A percentile compares a stretch with the other conserved stretches of the same genome.
Evolutionary conservation across 2,113 vertebrate species (phyloP).

Genomic region (Cyrtonyx montezumae): DNA sequence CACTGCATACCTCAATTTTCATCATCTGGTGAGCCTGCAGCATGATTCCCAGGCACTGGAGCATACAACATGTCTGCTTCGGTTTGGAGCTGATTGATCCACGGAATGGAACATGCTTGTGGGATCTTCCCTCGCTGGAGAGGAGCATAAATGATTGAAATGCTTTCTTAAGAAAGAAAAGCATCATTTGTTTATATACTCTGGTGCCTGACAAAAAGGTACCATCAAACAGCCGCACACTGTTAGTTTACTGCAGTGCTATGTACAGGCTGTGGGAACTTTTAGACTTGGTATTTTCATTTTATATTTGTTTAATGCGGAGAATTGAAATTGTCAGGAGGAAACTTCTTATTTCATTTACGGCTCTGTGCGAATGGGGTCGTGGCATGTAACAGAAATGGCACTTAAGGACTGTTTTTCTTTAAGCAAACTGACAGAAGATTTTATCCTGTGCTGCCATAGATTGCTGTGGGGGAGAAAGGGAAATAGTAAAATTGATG

Average conservation of each 20-base stretch:
- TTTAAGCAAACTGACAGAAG: slow-evolving; percentile 66
- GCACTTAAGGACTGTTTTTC: slow-evolving; percentile 48
- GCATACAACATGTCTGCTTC: slow-evolving; percentile 84
- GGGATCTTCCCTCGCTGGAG: slow-evolving; percentile 77
- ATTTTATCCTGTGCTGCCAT: slow-evolving; percentile 64
- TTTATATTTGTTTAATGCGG: slow-evolving; percentile 23
- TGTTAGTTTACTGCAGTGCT: slow-evolving; percentile 38
- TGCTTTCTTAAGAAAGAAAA: slow-evolving; percentile 75
- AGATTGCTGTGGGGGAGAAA: slow-evolving; percentile 73
- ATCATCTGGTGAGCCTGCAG: slow-evolving; percentile 91
- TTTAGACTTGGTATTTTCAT: background rate
- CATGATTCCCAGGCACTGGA: slow-evolving; percentile 87
- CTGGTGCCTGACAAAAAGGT: slow-evolving; percentile 59
- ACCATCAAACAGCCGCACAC: slow-evolving; percentile 21
- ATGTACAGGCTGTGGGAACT: background rate
- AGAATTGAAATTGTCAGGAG: slow-evolving; percentile 6
- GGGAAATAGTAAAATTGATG: slow-evolving; percentile 70
- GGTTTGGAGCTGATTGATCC: slow-evolving; percentile 94
- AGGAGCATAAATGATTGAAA: slow-evolving; percentile 85
- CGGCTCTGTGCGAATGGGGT: slow-evolving; percentile 26
- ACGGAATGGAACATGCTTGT: slow-evolving; percentile 81
- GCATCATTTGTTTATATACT: slow-evolving; percentile 76
- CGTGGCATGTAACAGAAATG: slow-evolving; percentile 53
- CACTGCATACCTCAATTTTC: slow-evolving; percentile 83
- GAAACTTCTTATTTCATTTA: slow-evolving; percentile 13